phyloP scores from a whole-genome alignment of 2,797 vertebrate genomes.

The Melanotaenia maccullochi region DNA sequence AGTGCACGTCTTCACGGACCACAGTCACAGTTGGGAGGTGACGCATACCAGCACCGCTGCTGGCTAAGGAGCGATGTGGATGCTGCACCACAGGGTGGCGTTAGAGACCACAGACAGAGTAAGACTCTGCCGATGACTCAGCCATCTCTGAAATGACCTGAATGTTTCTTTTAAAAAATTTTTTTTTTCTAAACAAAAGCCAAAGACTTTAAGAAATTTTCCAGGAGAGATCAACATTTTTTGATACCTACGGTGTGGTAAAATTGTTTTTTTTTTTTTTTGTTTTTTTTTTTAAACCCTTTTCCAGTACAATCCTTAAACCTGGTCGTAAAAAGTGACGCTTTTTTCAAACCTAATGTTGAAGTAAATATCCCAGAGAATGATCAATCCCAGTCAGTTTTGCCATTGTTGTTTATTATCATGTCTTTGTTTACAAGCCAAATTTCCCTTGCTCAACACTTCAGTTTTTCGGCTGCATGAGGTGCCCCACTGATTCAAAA shows the following conservation, averaged over 20 bases:
- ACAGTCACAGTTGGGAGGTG: slow-evolving; percentile 5
- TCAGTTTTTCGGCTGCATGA: slow-evolving; percentile 18
- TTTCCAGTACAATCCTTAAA: slow-evolving; percentile 72
- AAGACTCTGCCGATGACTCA: slow-evolving; percentile 25
- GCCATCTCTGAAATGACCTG: slow-evolving; percentile 40
- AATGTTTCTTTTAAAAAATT: slow-evolving; percentile 65
- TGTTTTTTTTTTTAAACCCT: slow-evolving; percentile 36
- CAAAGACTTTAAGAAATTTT: slow-evolving; percentile 69
- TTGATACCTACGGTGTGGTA: slow-evolving; percentile 32
- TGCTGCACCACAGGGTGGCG: slow-evolving; percentile 62
- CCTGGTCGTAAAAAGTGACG: slow-evolving; percentile 34
- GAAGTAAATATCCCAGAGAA: slow-evolving; percentile 56
- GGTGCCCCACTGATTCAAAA: slow-evolving; percentile 24
- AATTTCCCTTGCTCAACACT: slow-evolving; percentile 47
- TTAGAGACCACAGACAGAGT: slow-evolving; percentile 40
- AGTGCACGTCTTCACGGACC: slow-evolving; percentile 29
- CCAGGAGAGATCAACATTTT: slow-evolving; percentile 44
- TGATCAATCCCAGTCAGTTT: slow-evolving; percentile 60
- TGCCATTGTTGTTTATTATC: slow-evolving; percentile 42
- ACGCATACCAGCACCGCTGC: slow-evolving; percentile 30
- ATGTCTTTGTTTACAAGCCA: slow-evolving; percentile 77
- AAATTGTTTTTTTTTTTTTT: slow-evolving; percentile 16
- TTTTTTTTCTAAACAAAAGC: slow-evolving; percentile 65
- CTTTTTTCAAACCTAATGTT: slow-evolving; percentile 50
- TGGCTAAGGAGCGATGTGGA: slow-evolving; percentile 51